Evolutionary conservation across 35 echinoderm and acorn worm genomes (phyloP), one percentile per base, ranked within the genome.

Genomic region (Chiridota heheva): DNA sequence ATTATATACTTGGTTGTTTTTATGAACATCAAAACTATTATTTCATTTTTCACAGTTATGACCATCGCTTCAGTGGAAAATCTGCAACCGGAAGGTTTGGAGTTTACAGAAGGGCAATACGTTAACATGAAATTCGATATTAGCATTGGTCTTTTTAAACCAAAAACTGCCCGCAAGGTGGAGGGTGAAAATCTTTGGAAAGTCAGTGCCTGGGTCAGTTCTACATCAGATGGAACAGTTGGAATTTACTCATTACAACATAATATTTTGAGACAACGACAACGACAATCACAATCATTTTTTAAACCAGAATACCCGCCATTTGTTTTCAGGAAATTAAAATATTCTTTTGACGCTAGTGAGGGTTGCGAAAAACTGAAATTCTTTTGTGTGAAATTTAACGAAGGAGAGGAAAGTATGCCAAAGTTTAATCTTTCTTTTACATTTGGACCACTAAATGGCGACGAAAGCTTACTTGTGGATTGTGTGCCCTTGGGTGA

Each of bases 321-420:
- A 1, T 29, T 29, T 29, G 46, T 17, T 27, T 70, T 83, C 13
- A 61, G 10, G 31, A 20, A 17, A 13, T n/a, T n/a, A n/a, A n/a
- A n/a, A n/a, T n/a, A n/a, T n/a, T n/a, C n/a, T n/a, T n/a, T n/a
- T n/a, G n/a, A n/a, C n/a, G n/a, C n/a, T n/a, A n/a, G n/a, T n/a
- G 75, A 57, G 13, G 45, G 68, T 7, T 93, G 90, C 24, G 70
- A 88, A 72, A 78, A 93, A 15, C 73, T 81, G 15, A 81, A 42
- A 26, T 93, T 88, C 49, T 63, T 93, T 16, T 93, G 90, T 63
- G 71, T 77, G 8, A 73, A 88, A 60, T 86, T 93, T 42, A 61
- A 61, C n/a, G 7, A 3, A 24, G 75, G 55, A 0, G 75, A 78
- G n/a, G 75, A 78, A 5, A 31, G 42, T 10, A 18, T 59, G 35